A percentile compares a stretch with the other conserved stretches of the same genome.
Conservation (phyloP, 2,113 vertebrate species). For the Phyllostomus hastatus region DNA sequence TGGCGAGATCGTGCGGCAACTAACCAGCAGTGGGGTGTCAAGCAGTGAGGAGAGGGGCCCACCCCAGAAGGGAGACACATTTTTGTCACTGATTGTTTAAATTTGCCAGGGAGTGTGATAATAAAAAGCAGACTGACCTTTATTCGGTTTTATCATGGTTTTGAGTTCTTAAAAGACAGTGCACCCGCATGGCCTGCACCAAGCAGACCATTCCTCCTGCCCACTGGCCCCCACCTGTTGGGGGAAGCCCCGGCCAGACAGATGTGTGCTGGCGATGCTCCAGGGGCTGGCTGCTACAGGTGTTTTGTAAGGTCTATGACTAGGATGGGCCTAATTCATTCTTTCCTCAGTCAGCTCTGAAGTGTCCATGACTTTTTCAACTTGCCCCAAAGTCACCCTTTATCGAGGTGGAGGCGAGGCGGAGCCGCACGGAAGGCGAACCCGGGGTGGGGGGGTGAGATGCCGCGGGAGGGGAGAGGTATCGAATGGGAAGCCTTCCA, state of each 20-base stretch:
- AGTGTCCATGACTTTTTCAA: neutral
- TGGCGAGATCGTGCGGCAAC: neutral
- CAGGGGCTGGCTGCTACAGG: neutral
- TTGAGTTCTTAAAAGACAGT: constrained; percentile 27
- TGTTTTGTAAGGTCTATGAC: neutral
- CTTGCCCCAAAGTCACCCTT: neutral
- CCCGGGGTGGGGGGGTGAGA: neutral
- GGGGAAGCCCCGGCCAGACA: neutral
- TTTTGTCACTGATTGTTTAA: neutral
- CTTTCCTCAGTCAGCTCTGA: neutral
- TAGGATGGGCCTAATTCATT: neutral
- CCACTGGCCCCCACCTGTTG: neutral
- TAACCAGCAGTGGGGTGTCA: neutral
- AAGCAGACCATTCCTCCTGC: neutral
- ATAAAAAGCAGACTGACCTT: neutral
- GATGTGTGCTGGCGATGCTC: neutral
- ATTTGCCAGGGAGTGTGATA: neutral
- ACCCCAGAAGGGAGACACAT: neutral
- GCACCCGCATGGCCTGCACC: neutral
- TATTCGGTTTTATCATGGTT: neutral
- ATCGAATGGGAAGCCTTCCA: neutral
- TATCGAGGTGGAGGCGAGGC: neutral
- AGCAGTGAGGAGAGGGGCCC: neutral
- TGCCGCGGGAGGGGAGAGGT: neutral
- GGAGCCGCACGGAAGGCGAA: neutral